Percentiles rank a stretch among this genome's conserved stretches.
phyloP scores from a whole-genome alignment of 1,140 invertebrate genomes.

The Ceratosolen solmsi region DNA sequence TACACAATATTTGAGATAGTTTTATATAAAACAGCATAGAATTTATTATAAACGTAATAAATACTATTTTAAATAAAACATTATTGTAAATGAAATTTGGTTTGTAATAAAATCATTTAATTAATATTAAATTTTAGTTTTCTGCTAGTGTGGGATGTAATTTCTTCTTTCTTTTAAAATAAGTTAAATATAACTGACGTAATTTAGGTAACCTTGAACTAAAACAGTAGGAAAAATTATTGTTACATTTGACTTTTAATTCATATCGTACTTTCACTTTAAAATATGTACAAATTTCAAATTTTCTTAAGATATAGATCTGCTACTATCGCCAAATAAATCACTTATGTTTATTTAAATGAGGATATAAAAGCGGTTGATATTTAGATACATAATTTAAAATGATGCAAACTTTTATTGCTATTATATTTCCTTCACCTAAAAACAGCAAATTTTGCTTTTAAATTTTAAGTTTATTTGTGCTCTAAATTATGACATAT shows the following conservation, averaged over 20 bases:
- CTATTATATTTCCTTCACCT: not conserved
- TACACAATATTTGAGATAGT: no score
- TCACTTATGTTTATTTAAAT: slow-evolving; percentile 20
- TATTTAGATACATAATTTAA: not conserved
- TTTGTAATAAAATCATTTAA: no score
- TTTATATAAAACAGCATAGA: no score
- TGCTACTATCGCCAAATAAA: not conserved
- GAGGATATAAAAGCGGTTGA: not conserved
- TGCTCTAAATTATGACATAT: slow-evolving; percentile 5
- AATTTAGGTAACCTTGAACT: no score
- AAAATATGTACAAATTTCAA: slow-evolving; percentile 9
- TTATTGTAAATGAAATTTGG: no score
- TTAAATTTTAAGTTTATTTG: not conserved
- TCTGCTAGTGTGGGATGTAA: no score
- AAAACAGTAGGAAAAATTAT: not conserved
- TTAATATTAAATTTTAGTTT: no score
- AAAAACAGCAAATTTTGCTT: not conserved
- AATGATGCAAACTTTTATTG: slow-evolving; percentile 20
- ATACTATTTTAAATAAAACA: no score
- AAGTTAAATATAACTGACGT: no score
- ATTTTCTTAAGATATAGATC: slow-evolving; percentile 6
- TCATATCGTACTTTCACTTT: not conserved
- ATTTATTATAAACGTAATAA: no score
- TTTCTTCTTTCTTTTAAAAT: no score
- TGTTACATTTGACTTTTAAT: not conserved